Percentiles rank a stretch among this genome's conserved stretches.
phyloP scores from a whole-genome alignment of 2,797 vertebrate species.

The Neosilurus mollespiculum region DNA sequence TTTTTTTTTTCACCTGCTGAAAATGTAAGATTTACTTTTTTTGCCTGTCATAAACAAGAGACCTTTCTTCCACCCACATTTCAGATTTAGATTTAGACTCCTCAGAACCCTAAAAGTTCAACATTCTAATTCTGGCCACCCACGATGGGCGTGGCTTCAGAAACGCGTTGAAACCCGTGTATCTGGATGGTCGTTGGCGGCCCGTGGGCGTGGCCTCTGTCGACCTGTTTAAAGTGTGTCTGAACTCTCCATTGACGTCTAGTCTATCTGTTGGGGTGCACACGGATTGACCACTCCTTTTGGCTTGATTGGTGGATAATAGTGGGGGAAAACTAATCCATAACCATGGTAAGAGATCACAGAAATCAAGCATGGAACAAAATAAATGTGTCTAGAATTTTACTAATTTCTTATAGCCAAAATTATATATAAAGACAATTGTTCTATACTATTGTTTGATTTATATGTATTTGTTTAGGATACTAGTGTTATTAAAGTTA shows the following conservation, averaged over 20 bases:
- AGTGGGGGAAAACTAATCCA: constrained; percentile 70
- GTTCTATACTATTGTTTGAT: not conserved
- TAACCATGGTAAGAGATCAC: constrained; percentile 77
- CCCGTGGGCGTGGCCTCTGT: constrained; percentile 70
- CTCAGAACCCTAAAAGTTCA: constrained; percentile 80
- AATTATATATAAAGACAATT: too few species aligned
- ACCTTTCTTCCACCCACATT: constrained; percentile 31
- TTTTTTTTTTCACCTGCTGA: not conserved
- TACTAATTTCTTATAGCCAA: not conserved
- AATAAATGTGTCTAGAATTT: constrained; percentile 25
- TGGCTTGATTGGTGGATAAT: constrained; percentile 75
- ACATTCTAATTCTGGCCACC: constrained; percentile 76
- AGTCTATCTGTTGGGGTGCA: constrained; percentile 80
- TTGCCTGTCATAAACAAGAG: not conserved
- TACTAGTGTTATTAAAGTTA: not conserved
- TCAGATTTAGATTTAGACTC: constrained; percentile 72
- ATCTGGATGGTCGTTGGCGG: constrained; percentile 47
- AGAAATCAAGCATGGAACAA: constrained; percentile 37
- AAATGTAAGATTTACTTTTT: constrained; percentile 3
- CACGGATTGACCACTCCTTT: constrained; percentile 79
- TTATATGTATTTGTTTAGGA: not conserved
- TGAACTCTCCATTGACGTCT: constrained; percentile 75
- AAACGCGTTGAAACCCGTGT: not conserved
- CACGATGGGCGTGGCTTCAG: constrained; percentile 52
- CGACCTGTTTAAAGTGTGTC: constrained; percentile 76